Percentiles rank a stretch among this genome's conserved stretches.
phyloP scores from a whole-genome alignment of 2,797 vertebrate species.

The Hippopotamyrus pictus region DNA sequence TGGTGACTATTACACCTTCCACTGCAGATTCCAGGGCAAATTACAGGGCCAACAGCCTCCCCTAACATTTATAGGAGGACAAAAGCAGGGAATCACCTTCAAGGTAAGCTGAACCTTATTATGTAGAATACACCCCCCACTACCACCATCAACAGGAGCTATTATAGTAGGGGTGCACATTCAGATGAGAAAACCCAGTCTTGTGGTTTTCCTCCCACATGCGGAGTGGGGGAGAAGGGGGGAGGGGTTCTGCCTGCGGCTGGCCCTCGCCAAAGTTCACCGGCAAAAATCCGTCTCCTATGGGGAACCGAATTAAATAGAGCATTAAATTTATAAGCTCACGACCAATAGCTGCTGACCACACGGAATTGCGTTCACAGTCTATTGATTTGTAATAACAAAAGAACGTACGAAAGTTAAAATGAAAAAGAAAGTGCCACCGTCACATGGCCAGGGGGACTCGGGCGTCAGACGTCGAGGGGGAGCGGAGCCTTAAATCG shows the following conservation, averaged over 20 bases:
- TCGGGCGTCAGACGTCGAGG: background rate
- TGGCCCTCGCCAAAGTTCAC: background rate
- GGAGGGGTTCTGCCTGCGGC: background rate
- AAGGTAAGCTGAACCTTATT: conserved; percentile 33
- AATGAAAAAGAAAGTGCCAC: background rate
- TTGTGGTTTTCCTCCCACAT: conserved; percentile 22
- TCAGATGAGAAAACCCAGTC: conserved; percentile 23
- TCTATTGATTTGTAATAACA: conserved; percentile 17
- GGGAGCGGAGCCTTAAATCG: background rate
- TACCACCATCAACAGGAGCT: background rate
- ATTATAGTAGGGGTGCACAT: conserved; percentile 32
- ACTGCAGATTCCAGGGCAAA: background rate
- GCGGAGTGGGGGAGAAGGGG: background rate
- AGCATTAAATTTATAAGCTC: conserved; percentile 14
- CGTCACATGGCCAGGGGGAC: background rate
- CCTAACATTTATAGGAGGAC: conserved; percentile 8
- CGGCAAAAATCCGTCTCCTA: background rate
- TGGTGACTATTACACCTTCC: background rate
- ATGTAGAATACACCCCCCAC: conserved; percentile 11
- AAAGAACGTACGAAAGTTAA: conserved; percentile 4
- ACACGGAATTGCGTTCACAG: conserved; percentile 9
- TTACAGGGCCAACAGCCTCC: background rate
- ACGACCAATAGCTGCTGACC: conserved; percentile 8
- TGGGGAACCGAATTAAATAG: background rate
- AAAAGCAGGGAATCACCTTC: conserved; percentile 41